Evolutionary conservation across 2,888 invertebrate species (phyloP).

Genomic region (Melanophora roralis): DNA sequence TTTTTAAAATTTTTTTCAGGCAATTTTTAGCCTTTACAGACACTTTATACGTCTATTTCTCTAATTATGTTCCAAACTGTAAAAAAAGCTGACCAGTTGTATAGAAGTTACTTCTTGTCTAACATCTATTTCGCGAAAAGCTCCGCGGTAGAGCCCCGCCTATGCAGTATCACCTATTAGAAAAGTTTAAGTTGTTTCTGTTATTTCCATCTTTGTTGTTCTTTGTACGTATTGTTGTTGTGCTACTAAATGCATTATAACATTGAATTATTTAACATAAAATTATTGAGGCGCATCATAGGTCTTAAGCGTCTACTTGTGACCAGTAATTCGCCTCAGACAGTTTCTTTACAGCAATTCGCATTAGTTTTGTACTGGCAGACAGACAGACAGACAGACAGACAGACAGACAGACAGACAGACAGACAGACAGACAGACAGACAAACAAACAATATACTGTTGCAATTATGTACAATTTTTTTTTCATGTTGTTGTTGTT

Average conservation of each 20-base stretch:
- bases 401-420: background rate
- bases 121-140: too few relatives aligned
- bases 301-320: constrained; percentile 13
- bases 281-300: constrained; percentile 71
- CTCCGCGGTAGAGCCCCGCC: too few relatives aligned
- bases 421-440: constrained; percentile 2
- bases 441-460: constrained; percentile 18
- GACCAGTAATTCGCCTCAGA: background rate
- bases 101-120: too few relatives aligned
- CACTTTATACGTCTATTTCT: too few relatives aligned
- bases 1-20: too few relatives aligned
- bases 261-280: constrained; percentile 76
- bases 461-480: constrained; percentile 22
- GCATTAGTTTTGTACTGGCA: background rate
- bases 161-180: too few relatives aligned
- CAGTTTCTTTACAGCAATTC: background rate
- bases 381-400: background rate
- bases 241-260: constrained; percentile 63
- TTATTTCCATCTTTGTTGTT: constrained; percentile 62
- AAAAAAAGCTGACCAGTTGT: too few relatives aligned
- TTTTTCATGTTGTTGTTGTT: constrained; percentile 1
- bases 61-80: too few relatives aligned
- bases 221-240: constrained; percentile 50
- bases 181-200: constrained; percentile 45
- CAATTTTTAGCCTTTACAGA: too few relatives aligned